Evolutionary conservation across 2,888 invertebrate genomes (phyloP).

Genomic region (Oscheius myriophilus): DNA sequence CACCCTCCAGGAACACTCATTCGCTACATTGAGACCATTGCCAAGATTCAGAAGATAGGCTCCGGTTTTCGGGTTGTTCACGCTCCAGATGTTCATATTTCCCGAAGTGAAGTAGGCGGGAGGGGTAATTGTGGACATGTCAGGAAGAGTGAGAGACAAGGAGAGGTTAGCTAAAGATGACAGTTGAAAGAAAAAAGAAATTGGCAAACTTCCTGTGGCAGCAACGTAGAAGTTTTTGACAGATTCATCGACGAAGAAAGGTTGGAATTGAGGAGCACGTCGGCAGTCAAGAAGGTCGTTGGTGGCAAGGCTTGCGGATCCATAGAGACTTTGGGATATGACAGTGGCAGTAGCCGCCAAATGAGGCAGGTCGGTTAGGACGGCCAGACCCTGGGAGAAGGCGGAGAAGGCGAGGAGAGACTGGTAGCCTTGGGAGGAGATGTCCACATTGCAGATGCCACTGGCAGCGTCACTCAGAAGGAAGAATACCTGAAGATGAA

Average conservation of each 20-base stretch:
- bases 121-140: slow-evolving; percentile 28
- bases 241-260: slow-evolving; percentile 59
- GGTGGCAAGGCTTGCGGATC: slow-evolving; percentile 36
- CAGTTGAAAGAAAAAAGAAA: not conserved
- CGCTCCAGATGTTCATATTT: slow-evolving; percentile 46
- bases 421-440: slow-evolving; percentile 33
- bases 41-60: slow-evolving; percentile 46
- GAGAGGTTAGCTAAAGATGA: slow-evolving; percentile 36
- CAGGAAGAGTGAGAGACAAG: slow-evolving; percentile 37
- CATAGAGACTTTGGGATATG: slow-evolving; percentile 35
- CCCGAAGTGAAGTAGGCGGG: slow-evolving; percentile 31
- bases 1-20: slow-evolving; percentile 58
- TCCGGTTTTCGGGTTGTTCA: slow-evolving; percentile 39
- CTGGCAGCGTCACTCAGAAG: slow-evolving; percentile 40
- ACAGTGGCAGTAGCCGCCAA: slow-evolving; percentile 29
- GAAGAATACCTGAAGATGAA: slow-evolving; percentile 38
- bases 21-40: slow-evolving; percentile 24
- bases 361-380: slow-evolving; percentile 36
- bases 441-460: slow-evolving; percentile 45
- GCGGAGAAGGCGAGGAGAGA: slow-evolving; percentile 32
- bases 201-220: slow-evolving; percentile 39
- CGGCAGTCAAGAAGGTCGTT: slow-evolving; percentile 61
- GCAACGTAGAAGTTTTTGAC: slow-evolving; percentile 38
- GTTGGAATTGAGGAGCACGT: slow-evolving; percentile 47
- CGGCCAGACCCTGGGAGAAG: slow-evolving; percentile 42